phyloP scores from a whole-genome alignment of 2,888 invertebrate species.

The Sesia bembeciformis region DNA sequence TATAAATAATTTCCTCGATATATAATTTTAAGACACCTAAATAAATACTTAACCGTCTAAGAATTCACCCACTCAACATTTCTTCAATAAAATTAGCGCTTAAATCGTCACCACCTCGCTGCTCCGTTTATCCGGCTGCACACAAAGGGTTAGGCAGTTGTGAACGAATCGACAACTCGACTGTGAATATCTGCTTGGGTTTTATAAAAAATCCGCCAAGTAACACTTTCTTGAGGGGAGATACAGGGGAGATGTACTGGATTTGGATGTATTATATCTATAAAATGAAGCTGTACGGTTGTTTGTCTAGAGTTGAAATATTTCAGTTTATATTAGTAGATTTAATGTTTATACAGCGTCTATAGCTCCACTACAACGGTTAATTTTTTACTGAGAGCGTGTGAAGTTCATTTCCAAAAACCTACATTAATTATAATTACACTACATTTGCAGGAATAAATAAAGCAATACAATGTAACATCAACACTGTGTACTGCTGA shows the following conservation, averaged over 20 bases:
- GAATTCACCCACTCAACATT: neutral
- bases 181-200: conserved; percentile 38
- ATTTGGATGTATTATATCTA: neutral
- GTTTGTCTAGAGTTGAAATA: neutral
- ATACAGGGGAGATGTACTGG: conserved; percentile 13
- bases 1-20: no score
- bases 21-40: no score
- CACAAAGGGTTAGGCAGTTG: conserved; percentile 41
- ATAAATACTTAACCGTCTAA: no score
- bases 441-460: no score
- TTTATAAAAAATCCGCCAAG: conserved; percentile 27
- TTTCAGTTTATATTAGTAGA: no score
- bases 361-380: no score
- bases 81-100: neutral
- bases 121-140: conserved; percentile 23
- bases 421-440: no score
- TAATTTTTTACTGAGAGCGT: neutral
- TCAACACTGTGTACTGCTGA: no score
- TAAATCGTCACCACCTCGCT: neutral
- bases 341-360: neutral
- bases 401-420: no score
- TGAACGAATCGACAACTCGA: conserved; percentile 39
- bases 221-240: conserved; percentile 25
- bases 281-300: neutral
- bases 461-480: no score